Evolutionary conservation across 2,113 vertebrate species (phyloP), one percentile per base, ranked within the genome.

Genomic region (Uria aalge): DNA sequence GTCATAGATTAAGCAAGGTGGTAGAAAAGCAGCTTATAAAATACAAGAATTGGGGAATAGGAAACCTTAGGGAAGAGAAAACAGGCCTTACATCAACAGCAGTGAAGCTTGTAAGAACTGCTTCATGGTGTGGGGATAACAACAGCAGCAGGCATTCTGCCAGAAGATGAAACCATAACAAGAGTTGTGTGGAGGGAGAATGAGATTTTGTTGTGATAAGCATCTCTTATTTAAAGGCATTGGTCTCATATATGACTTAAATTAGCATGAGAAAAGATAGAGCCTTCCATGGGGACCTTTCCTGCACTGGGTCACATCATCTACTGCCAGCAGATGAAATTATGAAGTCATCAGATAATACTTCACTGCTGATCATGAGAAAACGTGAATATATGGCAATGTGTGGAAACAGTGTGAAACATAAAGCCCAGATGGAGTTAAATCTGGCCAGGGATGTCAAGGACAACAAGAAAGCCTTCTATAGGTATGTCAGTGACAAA

Each of bases 21-120:
- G 30, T 30, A 52, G 36, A 36, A 45, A 67, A 53, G 9, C 47
- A 71, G 11, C 15, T 53, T 53, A 29, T 34, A 20, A 62, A 52
- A 53, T 32, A 30, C 32, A 69, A 71, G 27, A 43, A 34, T 2
- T 32, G 12, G 45, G 55, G 8, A 56, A 41, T 4, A 50, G 15
- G 52, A 40, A 29, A 66, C 7, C 8, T 47, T 48, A 19, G 12
- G 14, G 19, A 86, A 66, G 50, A 63, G 60, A 75, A 67, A 50
- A 57, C 2, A 14, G 20, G 24, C 15, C 15, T 34, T 30, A 24
- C 1, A 1, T n/a, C 2, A 2, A 30, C 11, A 59, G 32, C 16
- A 41, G 52, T n/a, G 26, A 67, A 32, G 17, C n/a, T 56, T 47
- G 20, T 24, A 24, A 84, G 56, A 30, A 19, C 30, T 36, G 43